These are phyloP conservation scores for Poeciliopsis turrubarensis DNA, from an alignment of 2,113 vertebrate species.

Conservation along the genomic window DNA sequence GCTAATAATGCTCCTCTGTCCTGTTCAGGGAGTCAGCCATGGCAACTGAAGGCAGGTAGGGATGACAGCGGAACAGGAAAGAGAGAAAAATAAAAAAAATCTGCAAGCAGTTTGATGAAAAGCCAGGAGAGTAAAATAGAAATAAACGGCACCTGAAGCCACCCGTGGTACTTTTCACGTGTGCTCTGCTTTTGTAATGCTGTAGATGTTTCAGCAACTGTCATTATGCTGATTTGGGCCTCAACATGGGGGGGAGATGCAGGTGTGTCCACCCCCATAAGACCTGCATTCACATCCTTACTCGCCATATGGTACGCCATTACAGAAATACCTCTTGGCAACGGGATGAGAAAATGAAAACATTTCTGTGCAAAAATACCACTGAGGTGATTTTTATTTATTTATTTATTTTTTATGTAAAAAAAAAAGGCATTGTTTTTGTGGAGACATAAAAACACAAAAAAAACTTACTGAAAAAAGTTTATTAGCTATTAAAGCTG, in stretches of 20 bases:
- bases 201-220: not conserved
- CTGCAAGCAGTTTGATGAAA: not conserved
- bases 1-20: constrained; percentile 21
- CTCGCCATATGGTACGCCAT: not conserved
- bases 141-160: not conserved
- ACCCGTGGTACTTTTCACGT: not conserved
- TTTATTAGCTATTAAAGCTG: too few relatives aligned
- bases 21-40: not conserved
- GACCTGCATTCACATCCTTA: not conserved
- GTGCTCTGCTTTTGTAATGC: not conserved
- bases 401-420: too few relatives aligned
- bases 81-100: not conserved
- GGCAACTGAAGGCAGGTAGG: not conserved
- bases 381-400: not conserved
- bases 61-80: too few relatives aligned
- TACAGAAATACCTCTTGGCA: not conserved
- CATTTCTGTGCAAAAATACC: not conserved
- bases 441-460: too few relatives aligned
- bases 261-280: not conserved
- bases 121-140: not conserved
- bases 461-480: too few relatives aligned
- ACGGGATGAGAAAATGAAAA: not conserved
- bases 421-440: too few relatives aligned
- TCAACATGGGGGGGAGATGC: not conserved
- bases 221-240: not conserved